Conservation (phyloP, 2,113 vertebrate species). For the Corapipo altera region DNA sequence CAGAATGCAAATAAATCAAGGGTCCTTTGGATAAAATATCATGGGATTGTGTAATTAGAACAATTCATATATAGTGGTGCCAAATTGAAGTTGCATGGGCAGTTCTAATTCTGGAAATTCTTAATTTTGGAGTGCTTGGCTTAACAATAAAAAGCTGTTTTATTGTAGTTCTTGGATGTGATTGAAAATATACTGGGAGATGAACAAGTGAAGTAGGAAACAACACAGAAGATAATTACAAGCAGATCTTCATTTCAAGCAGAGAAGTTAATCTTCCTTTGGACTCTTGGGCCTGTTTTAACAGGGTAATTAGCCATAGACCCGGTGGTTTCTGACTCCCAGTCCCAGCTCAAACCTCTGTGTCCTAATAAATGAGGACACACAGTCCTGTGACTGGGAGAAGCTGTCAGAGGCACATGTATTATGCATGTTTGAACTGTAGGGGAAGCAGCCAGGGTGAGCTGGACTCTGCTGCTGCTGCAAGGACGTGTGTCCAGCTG, state of each 20-base stretch:
- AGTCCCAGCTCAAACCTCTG: neutral
- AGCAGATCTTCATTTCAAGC: conserved; percentile 55
- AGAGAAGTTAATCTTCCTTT: conserved; percentile 58
- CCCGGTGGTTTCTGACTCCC: conserved; percentile 33
- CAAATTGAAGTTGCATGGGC: conserved; percentile 4
- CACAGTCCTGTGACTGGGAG: neutral
- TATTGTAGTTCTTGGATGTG: conserved; percentile 55
- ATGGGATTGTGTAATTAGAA: conserved; percentile 24
- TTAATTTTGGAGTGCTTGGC: conserved; percentile 7
- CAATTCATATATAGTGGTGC: neutral
- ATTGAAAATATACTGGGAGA: conserved; percentile 57
- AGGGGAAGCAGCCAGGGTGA: neutral
- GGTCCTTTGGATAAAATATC: neutral
- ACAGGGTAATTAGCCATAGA: conserved; percentile 35
- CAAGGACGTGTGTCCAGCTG: neutral
- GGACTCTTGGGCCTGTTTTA: conserved; percentile 38
- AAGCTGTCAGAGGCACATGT: neutral
- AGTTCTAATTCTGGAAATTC: conserved; percentile 42
- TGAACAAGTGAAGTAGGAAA: conserved; percentile 48
- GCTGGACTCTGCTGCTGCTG: neutral
- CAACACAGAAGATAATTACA: conserved; percentile 48
- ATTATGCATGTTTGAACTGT: neutral
- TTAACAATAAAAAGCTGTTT: conserved; percentile 36
- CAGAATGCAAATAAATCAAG: conserved; percentile 6
- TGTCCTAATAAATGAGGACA: conserved; percentile 22